Conservation (phyloP, 2,113 vertebrate species). For the Perccottus glenii region DNA sequence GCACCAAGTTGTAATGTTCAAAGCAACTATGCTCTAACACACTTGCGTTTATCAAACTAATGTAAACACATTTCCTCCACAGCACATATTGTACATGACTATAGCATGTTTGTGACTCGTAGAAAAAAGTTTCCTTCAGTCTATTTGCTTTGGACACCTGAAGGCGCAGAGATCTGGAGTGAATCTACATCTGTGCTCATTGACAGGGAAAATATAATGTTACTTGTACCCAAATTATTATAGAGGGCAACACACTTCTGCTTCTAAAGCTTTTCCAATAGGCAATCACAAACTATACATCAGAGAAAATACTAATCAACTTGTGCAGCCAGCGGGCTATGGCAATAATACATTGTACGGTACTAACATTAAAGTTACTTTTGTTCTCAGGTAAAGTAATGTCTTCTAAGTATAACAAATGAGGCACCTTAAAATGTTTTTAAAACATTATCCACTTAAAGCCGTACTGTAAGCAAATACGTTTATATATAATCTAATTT, state of each 20-base stretch:
- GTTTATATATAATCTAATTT: conserved; percentile 79
- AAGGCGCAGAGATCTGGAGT: conserved; percentile 65
- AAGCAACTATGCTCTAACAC: conserved; percentile 79
- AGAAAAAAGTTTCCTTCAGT: conserved; percentile 54
- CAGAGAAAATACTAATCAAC: conserved; percentile 73
- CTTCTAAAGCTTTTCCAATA: conserved; percentile 74
- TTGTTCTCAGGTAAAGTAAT: conserved; percentile 73
- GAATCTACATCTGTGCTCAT: conserved; percentile 72
- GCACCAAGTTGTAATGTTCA: conserved; percentile 82
- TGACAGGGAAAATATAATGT: conserved; percentile 61
- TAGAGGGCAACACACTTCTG: conserved; percentile 70
- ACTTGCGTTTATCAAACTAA: conserved; percentile 69
- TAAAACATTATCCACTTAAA: conserved; percentile 77
- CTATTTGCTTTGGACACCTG: conserved; percentile 69
- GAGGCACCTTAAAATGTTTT: conserved; percentile 80
- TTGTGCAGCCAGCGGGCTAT: conserved; percentile 78
- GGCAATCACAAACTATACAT: conserved; percentile 74
- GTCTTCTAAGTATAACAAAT: conserved; percentile 75
- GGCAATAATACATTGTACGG: conserved; percentile 73
- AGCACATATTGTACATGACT: conserved; percentile 69
- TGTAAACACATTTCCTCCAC: conserved; percentile 80
- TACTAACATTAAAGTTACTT: conserved; percentile 71
- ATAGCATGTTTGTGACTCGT: conserved; percentile 66
- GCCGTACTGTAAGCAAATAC: conserved; percentile 77
- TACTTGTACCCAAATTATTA: conserved; percentile 64